Evolutionary conservation across 2,113 vertebrate genomes (phyloP).

Genomic region (Crotalus horridus): DNA sequence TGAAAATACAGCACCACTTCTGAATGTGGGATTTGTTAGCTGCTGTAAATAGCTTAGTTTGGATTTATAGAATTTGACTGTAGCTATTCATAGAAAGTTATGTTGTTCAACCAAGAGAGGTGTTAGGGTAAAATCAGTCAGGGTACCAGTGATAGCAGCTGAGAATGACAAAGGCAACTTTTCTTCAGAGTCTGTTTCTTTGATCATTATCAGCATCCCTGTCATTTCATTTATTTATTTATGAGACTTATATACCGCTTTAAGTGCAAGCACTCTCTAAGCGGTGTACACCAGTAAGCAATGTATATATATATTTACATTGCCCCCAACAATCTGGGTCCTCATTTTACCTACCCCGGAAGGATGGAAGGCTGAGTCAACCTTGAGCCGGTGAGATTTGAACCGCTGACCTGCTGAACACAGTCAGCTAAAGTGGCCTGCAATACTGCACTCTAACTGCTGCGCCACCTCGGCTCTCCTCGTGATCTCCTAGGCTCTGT

Average conservation of each 20-base stretch:
- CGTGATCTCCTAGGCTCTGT: not conserved
- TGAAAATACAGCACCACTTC: not conserved
- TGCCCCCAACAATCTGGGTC: no score
- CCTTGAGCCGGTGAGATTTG: no score
- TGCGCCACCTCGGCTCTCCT: no score
- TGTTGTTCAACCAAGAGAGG: not conserved
- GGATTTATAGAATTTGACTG: not conserved
- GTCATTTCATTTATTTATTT: not conserved
- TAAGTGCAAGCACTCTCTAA: no score
- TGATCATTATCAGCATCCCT: not conserved
- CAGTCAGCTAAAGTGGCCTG: no score
- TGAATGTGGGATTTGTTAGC: conserved; percentile 3
- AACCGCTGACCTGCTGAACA: no score
- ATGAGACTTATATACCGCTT: no score
- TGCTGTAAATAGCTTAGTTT: conserved; percentile 37
- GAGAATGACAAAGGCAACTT: not conserved
- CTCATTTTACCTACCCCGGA: no score
- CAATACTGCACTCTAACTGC: no score
- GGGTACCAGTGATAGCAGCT: conserved; percentile 24
- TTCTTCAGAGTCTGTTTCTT: accelerated
- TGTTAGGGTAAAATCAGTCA: accelerated
- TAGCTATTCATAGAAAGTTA: conserved; percentile 37
- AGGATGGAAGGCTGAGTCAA: no score
- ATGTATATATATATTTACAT: no score
- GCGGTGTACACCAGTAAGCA: no score